Base-by-base conservation (phyloP, 2,113 vertebrate genomes). In the Sander lucioperca region DNA sequence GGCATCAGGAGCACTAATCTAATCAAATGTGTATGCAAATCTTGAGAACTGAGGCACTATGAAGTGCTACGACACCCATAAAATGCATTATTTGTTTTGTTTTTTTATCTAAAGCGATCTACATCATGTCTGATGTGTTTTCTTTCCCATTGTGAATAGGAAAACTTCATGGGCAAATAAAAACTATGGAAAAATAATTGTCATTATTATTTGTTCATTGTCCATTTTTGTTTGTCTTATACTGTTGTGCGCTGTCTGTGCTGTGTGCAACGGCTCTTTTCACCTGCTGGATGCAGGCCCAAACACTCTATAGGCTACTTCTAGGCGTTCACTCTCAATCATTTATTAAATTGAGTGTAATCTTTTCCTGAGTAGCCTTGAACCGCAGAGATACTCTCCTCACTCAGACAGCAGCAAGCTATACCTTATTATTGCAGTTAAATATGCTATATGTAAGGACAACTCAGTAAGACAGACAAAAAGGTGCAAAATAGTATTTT, bases 281-380 rank as follows among this genome's bases (percentile, higher is more conserved):
- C 25, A 43, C 47, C 21, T 48, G n/a, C 33, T 23, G 10, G 14
- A 43, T 18, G 11, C 66, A 59, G 21, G 15, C 21, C 30, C 47
- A 43, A 39, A 53, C n/a, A 36, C 27, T 27, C 63, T 39, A 2
- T 25, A 23, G 25, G 19, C 25, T 56, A 19, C 61, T 54, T 27
- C 39, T 16, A 12, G 27, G 53, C 5, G 15, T 6, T 48, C 39
- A 43, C 12, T 71, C 6, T 50, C 30, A 73, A 66, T 73, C 30
- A 73, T 78, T 83, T 61, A 73, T 62, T 59, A 27, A 51, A 66
- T n/a, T n/a, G 13, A 57, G 14, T 47, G 39, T 25, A 36, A 43
- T 57, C 21, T 21, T 25, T 64, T 65, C 2, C 12, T 25, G 15
- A 27, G 43, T 77, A 39, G 50, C 53, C 51, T 63, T 64, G 21